These are phyloP conservation scores for Limnephilus marmoratus DNA, from an alignment of 2,888 invertebrate genomes.

Conservation along the genomic window DNA sequence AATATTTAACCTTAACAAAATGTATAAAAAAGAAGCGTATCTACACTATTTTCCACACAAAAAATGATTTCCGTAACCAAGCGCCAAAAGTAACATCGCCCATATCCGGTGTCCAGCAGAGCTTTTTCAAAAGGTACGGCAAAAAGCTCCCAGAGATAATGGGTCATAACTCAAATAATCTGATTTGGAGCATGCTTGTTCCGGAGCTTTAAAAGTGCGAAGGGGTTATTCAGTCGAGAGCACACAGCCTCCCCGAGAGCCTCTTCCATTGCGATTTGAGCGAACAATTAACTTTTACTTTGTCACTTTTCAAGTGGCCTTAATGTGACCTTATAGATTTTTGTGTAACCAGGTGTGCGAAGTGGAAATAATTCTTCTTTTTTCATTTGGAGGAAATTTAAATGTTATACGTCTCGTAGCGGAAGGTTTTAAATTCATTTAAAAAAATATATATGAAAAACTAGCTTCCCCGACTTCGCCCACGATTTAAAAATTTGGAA, in stretches of 20 bases:
- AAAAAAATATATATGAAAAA: too few species aligned
- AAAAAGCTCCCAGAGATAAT: neutral
- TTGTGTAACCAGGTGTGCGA: neutral
- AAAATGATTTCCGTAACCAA: neutral
- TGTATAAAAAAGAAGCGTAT: neutral
- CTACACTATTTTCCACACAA: neutral
- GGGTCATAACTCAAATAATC: neutral
- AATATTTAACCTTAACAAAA: neutral
- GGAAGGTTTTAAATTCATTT: neutral
- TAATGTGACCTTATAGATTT: neutral
- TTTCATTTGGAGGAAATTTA: neutral
- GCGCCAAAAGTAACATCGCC: neutral
- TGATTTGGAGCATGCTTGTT: slow-evolving; percentile 2
- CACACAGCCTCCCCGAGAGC: neutral
- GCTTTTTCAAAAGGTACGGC: neutral
- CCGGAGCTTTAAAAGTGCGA: neutral
- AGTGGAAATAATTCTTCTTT: neutral
- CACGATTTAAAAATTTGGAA: too few species aligned
- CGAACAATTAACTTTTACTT: neutral
- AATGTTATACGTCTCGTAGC: neutral
- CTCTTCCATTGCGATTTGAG: neutral
- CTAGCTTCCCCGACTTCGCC: too few species aligned
- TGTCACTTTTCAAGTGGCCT: neutral
- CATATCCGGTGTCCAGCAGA: neutral
- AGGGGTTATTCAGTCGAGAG: slow-evolving; percentile 2